Evolutionary conservation across 2,113 vertebrate species (phyloP), one percentile per base, ranked within the genome.

Genomic region (Bostrychus sinensis): DNA sequence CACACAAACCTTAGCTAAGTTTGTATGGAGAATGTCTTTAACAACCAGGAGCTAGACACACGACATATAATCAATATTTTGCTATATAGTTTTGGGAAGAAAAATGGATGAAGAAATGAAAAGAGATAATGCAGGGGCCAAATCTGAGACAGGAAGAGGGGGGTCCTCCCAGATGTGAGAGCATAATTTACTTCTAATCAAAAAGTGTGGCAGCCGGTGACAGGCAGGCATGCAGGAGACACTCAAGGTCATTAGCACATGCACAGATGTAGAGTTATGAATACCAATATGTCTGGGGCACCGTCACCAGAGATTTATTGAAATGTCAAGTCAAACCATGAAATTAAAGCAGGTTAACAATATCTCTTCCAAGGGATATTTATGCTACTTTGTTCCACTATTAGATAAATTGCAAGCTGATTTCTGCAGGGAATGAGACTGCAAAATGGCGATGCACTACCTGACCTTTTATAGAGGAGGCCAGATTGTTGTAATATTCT

Each of bases 181-280:
- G 79, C 83, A 89, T 90, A 90, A 89, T 90, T 91, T 89, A 87
- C 76, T 78, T 59, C 79, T 82, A 75, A 83, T 89, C 82, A 89
- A 85, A 80, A 69, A 20, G 63, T 39, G 77, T 73, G 89, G 82
- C 86, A 87, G 84, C 19, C 38, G 75, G 54, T 85, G 85, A 83
- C 73, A 72, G 79, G 73, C 79, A 69, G 68, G 48, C 72, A 68
- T 32, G 62, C 57, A 66, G 74, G 70, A 85, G 68, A 82, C 64
- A 77, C 57, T 87, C 82, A 91, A 90, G 85, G 90, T 89, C 88
- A 79, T 88, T 86, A 80, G 68, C 56, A 36, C 62, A 55, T 46
- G 45, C 22, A 41, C 68, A 60, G 51, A 45, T 43, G 48, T 62
- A 65, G 7, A 69, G 23, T 50, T 9, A 30, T 20, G 26, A 72